These are phyloP conservation scores for Heliothis peltigera DNA, from an alignment of 2,888 invertebrate genomes.

Conservation along the genomic window DNA sequence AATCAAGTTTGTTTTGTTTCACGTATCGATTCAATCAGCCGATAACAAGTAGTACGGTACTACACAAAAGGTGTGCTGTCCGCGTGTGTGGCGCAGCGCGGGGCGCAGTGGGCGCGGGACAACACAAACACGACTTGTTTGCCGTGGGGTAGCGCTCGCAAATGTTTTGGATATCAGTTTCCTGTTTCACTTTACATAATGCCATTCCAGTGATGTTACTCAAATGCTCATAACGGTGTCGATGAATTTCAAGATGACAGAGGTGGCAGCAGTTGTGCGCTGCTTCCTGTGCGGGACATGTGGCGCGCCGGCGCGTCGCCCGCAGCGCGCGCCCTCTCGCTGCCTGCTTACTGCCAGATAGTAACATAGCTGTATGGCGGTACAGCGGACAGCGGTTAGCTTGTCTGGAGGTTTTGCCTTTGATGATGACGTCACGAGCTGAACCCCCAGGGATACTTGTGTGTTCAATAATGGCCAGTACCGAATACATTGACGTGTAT, in stretches of 20 bases:
- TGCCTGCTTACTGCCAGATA: neutral
- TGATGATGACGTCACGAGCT: too few species aligned
- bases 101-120: conserved; percentile 13
- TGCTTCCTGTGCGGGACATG: conserved; percentile 37
- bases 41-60: neutral
- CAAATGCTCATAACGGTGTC: neutral
- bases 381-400: conserved; percentile 21
- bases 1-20: neutral
- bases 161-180: conserved; percentile 16
- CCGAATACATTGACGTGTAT: neutral
- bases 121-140: conserved; percentile 35
- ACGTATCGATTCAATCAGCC: neutral
- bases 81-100: neutral
- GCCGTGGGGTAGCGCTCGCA: conserved; percentile 13
- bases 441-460: too few species aligned
- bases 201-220: neutral
- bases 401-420: too few species aligned
- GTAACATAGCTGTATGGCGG: conserved; percentile 18
- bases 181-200: conserved; percentile 1
- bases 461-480: neutral
- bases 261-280: neutral
- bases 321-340: neutral
- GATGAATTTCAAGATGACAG: conserved; percentile 3
- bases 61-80: neutral
- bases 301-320: conserved; percentile 10